A percentile compares a stretch with the other conserved stretches of the same genome.
These are phyloP conservation scores for Aplocera efformata DNA, from an alignment of 2,888 invertebrate genomes.

Conservation along the genomic window DNA sequence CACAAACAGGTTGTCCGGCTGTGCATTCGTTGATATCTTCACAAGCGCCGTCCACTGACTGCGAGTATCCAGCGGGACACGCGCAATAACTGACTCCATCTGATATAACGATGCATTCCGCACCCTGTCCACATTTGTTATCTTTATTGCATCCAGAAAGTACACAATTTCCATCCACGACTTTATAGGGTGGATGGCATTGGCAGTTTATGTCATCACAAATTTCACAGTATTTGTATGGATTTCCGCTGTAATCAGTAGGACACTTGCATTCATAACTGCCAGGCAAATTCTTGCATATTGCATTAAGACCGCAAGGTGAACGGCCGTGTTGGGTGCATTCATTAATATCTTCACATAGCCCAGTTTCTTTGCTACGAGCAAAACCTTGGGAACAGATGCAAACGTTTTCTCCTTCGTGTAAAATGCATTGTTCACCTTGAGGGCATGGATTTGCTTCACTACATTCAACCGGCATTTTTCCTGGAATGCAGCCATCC, in stretches of 20 bases:
- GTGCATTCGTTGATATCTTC: conserved; percentile 92
- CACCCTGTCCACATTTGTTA: conserved; percentile 90
- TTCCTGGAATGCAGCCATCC: conserved; percentile 86
- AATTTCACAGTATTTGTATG: conserved; percentile 91
- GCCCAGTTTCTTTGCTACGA: conserved; percentile 85
- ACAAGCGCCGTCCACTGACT: conserved; percentile 89
- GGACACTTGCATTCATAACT: conserved; percentile 96
- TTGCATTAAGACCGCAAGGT: conserved; percentile 92
- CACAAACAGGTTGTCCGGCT: conserved; percentile 88
- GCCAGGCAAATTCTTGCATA: conserved; percentile 95
- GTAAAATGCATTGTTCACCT: conserved; percentile 92
- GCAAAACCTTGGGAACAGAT: conserved; percentile 93
- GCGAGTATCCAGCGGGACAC: conserved; percentile 92
- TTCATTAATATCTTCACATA: conserved; percentile 93
- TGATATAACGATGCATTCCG: conserved; percentile 94
- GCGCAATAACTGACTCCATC: conserved; percentile 96
- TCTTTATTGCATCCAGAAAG: conserved; percentile 90
- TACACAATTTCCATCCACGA: conserved; percentile 91
- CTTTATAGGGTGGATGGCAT: conserved; percentile 92
- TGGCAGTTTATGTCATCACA: conserved; percentile 91
- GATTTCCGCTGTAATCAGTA: conserved; percentile 92
- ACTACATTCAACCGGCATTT: conserved; percentile 85
- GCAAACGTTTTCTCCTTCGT: conserved; percentile 91
- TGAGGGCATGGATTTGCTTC: conserved; percentile 88
- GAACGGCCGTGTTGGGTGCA: conserved; percentile 88